Evolutionary conservation across 2,888 invertebrate genomes (phyloP), one percentile per base, ranked within the genome.

Genomic region (Tholera decimalis): DNA sequence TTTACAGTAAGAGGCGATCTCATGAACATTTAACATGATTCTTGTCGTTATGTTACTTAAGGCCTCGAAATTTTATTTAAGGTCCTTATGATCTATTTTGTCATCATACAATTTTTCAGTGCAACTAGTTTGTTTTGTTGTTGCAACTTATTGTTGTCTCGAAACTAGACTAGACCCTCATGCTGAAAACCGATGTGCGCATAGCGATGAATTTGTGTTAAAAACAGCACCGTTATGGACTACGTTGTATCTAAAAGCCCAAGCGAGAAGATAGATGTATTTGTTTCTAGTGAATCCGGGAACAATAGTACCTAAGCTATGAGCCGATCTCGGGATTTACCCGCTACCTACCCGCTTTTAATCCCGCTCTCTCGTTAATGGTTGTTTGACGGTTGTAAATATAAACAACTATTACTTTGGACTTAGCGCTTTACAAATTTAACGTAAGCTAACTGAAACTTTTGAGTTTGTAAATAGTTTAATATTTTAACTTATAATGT

Each of bases 261-360:
- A 37, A 24, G 35, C 39, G 49, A 43, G 33, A 63, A 37, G 15
- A 54, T 62, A 57, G n/a, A 75, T 63, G 30, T 53, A 74, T 51
- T 49, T 75, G 60, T 54, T 57, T 76, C 50, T 50, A 28, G 43
- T 50, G 44, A 22, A 51, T 33, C 37, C 11, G 37, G 53, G 50
- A 30, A 60, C 54, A 51, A 65, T 65, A 58, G 57, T 64, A n/a
- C n/a, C n/a, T n/a, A 49, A 78, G 73, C 49, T 73, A 53, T 43
- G 37, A 56, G 56, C 33, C 53, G 53, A 62, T 69, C 71, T 55
- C 35, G 41, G 47, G 20, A 46, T 49, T 47, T 37, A 20, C 39
- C 44, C 51, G 55, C 58, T 51, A 39, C 51, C 55, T 39, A 61
- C 37, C 35, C 49, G 60, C 35, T 59, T 50, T 56, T 77, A 78